Percentiles rank a stretch among this genome's conserved stretches.
These are phyloP conservation scores for Euthynnus affinis DNA, from an alignment of 2,797 vertebrate genomes.

Conservation along the genomic window DNA sequence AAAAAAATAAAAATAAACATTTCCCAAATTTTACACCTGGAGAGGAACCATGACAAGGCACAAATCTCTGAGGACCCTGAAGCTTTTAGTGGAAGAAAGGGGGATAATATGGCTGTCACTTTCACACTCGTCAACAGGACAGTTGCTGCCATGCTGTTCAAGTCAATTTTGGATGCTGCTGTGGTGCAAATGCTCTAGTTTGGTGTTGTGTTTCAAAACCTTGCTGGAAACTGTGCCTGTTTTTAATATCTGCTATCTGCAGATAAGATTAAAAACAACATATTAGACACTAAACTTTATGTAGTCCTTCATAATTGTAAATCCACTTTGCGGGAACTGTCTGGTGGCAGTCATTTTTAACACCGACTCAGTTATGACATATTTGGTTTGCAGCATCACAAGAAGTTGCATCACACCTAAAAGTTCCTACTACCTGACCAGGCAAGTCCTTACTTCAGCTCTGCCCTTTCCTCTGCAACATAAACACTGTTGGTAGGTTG, in stretches of 20 bases:
- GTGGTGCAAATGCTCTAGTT: conserved; percentile 12
- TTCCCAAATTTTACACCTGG: background rate
- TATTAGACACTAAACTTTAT: background rate
- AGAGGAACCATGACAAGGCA: conserved; percentile 14
- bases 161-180: conserved; percentile 29
- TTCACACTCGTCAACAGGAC: conserved; percentile 35
- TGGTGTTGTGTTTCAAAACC: conserved; percentile 7
- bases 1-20: background rate
- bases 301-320: background rate
- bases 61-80: conserved; percentile 19
- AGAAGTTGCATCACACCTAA: conserved; percentile 47
- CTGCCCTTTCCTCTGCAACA: conserved; percentile 11
- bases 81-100: conserved; percentile 32
- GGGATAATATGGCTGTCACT: conserved; percentile 54
- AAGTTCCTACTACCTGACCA: conserved; percentile 55
- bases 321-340: too few species aligned
- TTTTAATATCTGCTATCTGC: background rate
- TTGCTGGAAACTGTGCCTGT: background rate
- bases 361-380: background rate
- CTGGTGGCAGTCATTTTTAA: background rate
- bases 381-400: conserved; percentile 27
- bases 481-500: conserved; percentile 38
- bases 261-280: background rate
- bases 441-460: conserved; percentile 57
- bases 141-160: conserved; percentile 34